Percentiles rank a stretch among this genome's conserved stretches.
Conservation (phyloP, 2,797 vertebrate genomes). For the Xenops minutus region DNA sequence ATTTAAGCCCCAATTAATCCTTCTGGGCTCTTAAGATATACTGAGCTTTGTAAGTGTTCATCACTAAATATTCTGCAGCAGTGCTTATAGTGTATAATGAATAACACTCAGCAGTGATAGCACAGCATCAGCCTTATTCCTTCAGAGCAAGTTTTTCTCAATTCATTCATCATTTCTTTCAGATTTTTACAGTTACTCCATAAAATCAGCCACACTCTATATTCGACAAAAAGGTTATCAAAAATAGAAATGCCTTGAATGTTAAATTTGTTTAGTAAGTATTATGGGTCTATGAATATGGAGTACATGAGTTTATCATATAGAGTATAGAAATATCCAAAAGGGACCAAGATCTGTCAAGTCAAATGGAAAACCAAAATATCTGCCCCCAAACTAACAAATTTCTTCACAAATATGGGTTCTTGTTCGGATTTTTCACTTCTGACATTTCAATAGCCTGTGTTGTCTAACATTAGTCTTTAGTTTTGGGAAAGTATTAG, state of each 20-base stretch:
- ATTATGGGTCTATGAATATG: neutral
- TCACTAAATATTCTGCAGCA: conserved; percentile 42
- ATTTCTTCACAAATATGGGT: neutral
- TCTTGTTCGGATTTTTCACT: neutral
- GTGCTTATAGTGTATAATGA: conserved; percentile 31
- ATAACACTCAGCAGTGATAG: conserved; percentile 34
- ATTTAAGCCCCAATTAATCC: conserved; percentile 26
- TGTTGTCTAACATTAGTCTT: neutral
- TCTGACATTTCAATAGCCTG: neutral
- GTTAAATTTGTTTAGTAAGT: conserved; percentile 22
- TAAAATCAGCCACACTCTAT: conserved; percentile 22
- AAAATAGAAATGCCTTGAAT: conserved; percentile 35
- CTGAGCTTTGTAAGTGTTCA: neutral
- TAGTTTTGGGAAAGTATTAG: neutral
- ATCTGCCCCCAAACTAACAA: neutral
- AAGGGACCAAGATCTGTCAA: neutral
- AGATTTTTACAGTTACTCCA: conserved; percentile 23
- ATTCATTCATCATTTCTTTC: conserved; percentile 38
- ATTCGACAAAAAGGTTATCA: conserved; percentile 30
- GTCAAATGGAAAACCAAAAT: neutral
- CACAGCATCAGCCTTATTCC: conserved; percentile 25
- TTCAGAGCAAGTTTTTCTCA: conserved; percentile 13
- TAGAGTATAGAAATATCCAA: neutral
- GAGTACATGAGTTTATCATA: neutral
- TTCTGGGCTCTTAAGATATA: conserved; percentile 29